Evolutionary conservation across 2,888 invertebrate genomes (phyloP).

Genomic region (Loripinus fragilis): DNA sequence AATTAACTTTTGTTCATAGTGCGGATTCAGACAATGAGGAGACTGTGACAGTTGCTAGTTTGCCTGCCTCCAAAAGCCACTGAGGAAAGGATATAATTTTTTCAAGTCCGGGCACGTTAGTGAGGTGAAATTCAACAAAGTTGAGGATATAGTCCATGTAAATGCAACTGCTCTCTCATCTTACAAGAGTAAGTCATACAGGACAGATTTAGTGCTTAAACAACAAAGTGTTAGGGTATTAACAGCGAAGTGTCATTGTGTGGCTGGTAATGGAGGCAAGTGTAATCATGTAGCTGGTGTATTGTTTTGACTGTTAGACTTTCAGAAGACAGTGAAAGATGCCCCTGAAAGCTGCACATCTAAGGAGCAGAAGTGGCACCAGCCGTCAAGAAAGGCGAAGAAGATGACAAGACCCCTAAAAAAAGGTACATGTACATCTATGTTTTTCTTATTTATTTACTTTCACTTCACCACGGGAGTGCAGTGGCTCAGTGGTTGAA

Average conservation of each 20-base stretch:
- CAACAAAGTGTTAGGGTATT: background rate
- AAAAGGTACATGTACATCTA: background rate
- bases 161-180: background rate
- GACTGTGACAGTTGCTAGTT: background rate
- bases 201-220: background rate
- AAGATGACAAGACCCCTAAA: constrained; percentile 3
- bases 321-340: background rate
- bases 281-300: constrained; percentile 14
- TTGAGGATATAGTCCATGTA: background rate
- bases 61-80: background rate
- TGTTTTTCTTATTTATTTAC: too few relatives aligned
- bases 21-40: background rate
- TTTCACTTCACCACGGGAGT: too few relatives aligned
- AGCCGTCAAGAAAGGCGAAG: constrained; percentile 17
- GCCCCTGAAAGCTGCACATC: constrained; percentile 17
- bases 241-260: background rate
- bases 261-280: background rate
- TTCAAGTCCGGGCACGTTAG: background rate
- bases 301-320: constrained; percentile 4
- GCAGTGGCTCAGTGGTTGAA: too few relatives aligned
- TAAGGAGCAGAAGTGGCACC: constrained; percentile 17
- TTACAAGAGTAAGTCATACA: background rate
- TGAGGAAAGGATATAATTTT: background rate
- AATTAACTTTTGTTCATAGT: background rate
- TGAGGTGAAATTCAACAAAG: background rate